Conservation (phyloP, 2,113 vertebrate genomes). For the Microtus oregoni region DNA sequence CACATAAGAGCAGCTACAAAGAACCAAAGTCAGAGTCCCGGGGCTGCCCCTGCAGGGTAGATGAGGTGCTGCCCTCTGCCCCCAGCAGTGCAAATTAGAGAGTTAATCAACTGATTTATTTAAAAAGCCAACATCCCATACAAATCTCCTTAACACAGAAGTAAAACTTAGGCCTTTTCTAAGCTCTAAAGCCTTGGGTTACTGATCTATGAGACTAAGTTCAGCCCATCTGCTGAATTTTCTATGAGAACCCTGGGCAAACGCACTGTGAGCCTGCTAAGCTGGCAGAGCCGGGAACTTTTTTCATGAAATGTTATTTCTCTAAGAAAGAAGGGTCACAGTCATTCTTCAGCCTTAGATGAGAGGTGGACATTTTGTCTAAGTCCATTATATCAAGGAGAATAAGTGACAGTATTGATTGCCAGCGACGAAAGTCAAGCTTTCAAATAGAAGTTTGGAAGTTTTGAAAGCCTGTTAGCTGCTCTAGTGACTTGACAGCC, state of each 20-base stretch:
- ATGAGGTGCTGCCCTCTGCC: background rate
- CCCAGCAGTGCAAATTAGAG: background rate
- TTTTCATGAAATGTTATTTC: background rate
- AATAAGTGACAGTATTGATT: constrained; percentile 34
- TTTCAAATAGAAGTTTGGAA: constrained; percentile 47
- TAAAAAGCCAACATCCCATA: background rate
- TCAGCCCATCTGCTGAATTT: background rate
- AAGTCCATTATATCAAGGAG: constrained; percentile 16
- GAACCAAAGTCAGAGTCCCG: background rate
- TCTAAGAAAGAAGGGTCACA: background rate
- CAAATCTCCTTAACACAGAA: background rate
- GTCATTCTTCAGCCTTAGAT: background rate
- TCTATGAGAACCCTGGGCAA: background rate
- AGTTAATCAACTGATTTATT: background rate
- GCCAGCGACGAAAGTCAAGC: constrained; percentile 33
- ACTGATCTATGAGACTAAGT: background rate
- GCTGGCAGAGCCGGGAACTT: too few relatives aligned
- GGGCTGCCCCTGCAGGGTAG: too few relatives aligned
- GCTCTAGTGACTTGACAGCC: background rate
- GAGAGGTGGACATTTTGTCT: background rate
- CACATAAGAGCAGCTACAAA: background rate
- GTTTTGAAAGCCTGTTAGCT: constrained; percentile 8
- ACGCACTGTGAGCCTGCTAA: background rate
- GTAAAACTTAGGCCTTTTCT: constrained; percentile 17
- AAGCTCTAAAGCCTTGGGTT: background rate